A percentile compares a stretch with the other conserved stretches of the same genome.
These are phyloP conservation scores for Hipposideros armiger DNA, from an alignment of 2,113 vertebrate genomes.

Conservation along the genomic window DNA sequence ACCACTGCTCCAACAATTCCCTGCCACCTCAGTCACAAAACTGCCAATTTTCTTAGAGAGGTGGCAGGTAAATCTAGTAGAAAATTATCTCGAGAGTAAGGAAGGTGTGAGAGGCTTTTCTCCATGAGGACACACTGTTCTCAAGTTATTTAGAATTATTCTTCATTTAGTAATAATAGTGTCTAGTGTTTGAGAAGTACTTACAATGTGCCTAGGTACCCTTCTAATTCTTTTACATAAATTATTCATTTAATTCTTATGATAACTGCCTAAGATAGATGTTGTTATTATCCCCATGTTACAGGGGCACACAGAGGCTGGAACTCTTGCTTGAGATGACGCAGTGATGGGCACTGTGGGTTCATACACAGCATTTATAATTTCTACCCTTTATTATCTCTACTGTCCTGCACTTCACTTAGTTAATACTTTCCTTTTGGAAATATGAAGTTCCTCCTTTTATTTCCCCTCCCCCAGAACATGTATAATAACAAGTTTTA, in stretches of 20 bases:
- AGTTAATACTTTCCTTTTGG: neutral
- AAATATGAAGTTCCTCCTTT: neutral
- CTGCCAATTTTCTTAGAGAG: neutral
- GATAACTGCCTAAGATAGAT: neutral
- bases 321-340: neutral
- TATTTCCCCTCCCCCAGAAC: neutral
- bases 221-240: neutral
- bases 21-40: neutral
- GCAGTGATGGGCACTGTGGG: neutral
- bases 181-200: neutral
- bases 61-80: neutral
- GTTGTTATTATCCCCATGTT: neutral
- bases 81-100: neutral
- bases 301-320: neutral
- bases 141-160: neutral
- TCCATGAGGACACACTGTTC: neutral
- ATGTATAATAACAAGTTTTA: neutral
- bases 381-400: neutral
- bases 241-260: neutral
- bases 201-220: neutral
- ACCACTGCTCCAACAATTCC: neutral
- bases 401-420: neutral
- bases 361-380: neutral
- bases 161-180: neutral
- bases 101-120: neutral